Conservation (phyloP, 2,888 invertebrate genomes). For the Xestia rhomboidea region DNA sequence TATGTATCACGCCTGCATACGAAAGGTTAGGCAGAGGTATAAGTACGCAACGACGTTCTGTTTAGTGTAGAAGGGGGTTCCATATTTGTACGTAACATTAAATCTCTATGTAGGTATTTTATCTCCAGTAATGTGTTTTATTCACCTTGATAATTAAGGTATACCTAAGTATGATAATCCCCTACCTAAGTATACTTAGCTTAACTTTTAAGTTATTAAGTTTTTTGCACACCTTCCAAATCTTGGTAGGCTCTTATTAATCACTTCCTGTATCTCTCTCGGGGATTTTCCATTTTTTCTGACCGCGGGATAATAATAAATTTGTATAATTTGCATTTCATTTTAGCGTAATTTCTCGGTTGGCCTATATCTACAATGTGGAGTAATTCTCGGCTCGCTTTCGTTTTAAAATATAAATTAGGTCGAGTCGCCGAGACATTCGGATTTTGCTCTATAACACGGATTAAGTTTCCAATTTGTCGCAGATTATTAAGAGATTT, state of each 20-base stretch:
- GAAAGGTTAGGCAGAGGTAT: background rate
- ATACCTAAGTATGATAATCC: slow-evolving; percentile 17
- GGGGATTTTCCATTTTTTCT: slow-evolving; percentile 78
- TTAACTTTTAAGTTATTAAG: slow-evolving; percentile 61
- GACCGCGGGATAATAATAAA: slow-evolving; percentile 87
- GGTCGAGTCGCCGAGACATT: slow-evolving; percentile 52
- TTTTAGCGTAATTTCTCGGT: slow-evolving; percentile 83
- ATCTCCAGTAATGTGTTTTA: slow-evolving; percentile 8
- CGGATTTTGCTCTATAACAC: slow-evolving; percentile 57
- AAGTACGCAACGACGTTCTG: background rate
- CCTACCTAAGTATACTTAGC: slow-evolving; percentile 32
- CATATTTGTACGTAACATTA: background rate
- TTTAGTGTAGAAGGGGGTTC: background rate
- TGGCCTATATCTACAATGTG: slow-evolving; percentile 71
- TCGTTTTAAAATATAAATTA: slow-evolving; percentile 69
- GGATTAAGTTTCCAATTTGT: slow-evolving; percentile 69
- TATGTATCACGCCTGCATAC: background rate
- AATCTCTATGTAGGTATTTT: background rate
- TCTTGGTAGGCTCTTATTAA: slow-evolving; percentile 81
- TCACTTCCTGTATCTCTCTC: slow-evolving; percentile 79
- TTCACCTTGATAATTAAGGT: background rate
- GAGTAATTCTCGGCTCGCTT: slow-evolving; percentile 74
- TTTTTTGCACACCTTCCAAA: slow-evolving; percentile 62
- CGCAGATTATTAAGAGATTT: slow-evolving; percentile 65
- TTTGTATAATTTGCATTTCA: slow-evolving; percentile 88